Percentiles rank a stretch among this genome's conserved stretches.
Conservation (phyloP, 2,113 vertebrate species). For the Fregetta grallaria region DNA sequence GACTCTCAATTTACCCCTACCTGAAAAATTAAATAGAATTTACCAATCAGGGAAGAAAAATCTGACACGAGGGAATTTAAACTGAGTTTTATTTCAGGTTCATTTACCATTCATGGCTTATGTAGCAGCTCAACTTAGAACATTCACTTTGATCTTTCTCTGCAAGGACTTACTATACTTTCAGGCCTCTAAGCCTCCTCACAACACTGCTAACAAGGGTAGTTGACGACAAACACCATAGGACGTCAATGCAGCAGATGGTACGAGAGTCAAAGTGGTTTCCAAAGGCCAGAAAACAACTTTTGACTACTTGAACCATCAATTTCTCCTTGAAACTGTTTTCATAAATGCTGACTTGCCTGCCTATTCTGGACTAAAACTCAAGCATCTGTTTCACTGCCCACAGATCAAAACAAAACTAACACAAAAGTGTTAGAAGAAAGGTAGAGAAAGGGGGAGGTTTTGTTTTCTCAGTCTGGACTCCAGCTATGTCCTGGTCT, state of each 20-base stretch:
- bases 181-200: background rate
- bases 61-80: background rate
- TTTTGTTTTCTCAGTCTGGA: background rate
- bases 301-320: background rate
- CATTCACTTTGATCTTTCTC: background rate
- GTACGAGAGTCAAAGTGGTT: background rate
- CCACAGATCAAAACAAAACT: background rate
- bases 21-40: background rate
- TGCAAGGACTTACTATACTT: background rate
- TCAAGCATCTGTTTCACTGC: background rate
- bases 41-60: background rate
- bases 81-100: background rate
- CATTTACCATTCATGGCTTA: background rate
- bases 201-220: background rate
- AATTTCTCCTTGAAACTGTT: background rate
- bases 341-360: background rate
- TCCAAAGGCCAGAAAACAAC: background rate
- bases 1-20: background rate
- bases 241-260: accelerated
- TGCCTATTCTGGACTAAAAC: background rate
- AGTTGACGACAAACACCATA: background rate
- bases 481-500: background rate
- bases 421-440: background rate
- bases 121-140: background rate
- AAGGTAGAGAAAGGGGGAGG: background rate